These are phyloP conservation scores for Acanthosepion pharaonis DNA, from an alignment of 2,888 invertebrate genomes.

Conservation along the genomic window DNA sequence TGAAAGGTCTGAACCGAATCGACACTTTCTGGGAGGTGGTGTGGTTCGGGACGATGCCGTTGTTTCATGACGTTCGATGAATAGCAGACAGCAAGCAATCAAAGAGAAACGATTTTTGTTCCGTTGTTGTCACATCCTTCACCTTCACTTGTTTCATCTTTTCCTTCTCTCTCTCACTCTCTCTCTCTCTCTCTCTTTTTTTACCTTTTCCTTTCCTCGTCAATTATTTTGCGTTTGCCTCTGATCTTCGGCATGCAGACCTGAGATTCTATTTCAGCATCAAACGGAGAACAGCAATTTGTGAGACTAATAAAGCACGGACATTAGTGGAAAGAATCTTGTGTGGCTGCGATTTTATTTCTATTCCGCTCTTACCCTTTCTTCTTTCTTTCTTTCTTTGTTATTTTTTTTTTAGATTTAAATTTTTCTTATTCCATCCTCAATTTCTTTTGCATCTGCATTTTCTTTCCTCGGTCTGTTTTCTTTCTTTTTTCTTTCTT, in stretches of 20 bases:
- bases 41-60: not conserved
- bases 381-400: not conserved
- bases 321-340: not conserved
- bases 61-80: not conserved
- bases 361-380: not conserved
- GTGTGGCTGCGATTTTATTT: not conserved
- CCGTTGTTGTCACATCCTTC: too few relatives aligned
- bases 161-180: too few relatives aligned
- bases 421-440: not conserved
- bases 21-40: not conserved
- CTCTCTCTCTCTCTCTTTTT: not conserved
- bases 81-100: not conserved
- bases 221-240: not conserved
- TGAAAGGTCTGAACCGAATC: not conserved
- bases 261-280: not conserved
- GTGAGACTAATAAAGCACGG: not conserved
- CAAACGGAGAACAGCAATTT: not conserved
- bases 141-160: rapidly evolving
- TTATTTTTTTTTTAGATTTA: not conserved
- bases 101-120: not conserved
- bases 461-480: not conserved
- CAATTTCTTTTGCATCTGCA: not conserved
- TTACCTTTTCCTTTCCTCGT: not conserved
- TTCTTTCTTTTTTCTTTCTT: not conserved
- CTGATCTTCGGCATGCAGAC: not conserved